These are phyloP conservation scores for Drosophila stalkeri DNA, from an alignment of 2,888 invertebrate species.

Conservation along the genomic window DNA sequence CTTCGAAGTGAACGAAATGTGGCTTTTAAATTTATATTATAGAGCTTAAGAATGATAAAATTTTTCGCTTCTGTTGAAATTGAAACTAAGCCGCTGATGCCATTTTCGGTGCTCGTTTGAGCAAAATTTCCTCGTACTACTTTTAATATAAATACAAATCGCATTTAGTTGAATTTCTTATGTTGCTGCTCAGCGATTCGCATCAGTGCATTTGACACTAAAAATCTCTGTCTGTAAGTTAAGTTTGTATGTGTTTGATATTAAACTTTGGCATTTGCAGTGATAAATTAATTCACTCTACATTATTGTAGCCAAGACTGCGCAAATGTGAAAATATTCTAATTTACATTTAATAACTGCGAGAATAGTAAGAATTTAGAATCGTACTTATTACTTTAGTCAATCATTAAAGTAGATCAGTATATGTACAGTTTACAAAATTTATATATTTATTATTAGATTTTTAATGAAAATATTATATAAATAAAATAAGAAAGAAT, in stretches of 20 bases:
- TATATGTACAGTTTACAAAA: too few relatives aligned
- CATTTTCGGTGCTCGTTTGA: not conserved
- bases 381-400: too few relatives aligned
- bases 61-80: conserved; percentile 1
- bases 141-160: conserved; percentile 2
- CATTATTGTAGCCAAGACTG: not conserved
- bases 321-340: not conserved
- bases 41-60: conserved; percentile 29
- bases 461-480: too few relatives aligned
- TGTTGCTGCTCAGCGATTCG: conserved; percentile 6
- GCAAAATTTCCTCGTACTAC: not conserved
- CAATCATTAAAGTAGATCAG: too few relatives aligned
- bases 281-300: not conserved
- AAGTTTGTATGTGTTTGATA: not conserved
- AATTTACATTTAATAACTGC: too few relatives aligned
- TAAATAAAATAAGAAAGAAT: too few relatives aligned
- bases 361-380: too few relatives aligned
- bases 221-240: not conserved
- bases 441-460: too few relatives aligned
- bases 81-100: conserved; percentile 5
- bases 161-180: conserved; percentile 1
- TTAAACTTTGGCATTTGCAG: not conserved
- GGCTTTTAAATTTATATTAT: conserved; percentile 32
- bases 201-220: conserved; percentile 1
- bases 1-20: conserved; percentile 31